These are phyloP conservation scores for Halictus ligatus DNA, from an alignment of 2,888 invertebrate species.

Conservation along the genomic window DNA sequence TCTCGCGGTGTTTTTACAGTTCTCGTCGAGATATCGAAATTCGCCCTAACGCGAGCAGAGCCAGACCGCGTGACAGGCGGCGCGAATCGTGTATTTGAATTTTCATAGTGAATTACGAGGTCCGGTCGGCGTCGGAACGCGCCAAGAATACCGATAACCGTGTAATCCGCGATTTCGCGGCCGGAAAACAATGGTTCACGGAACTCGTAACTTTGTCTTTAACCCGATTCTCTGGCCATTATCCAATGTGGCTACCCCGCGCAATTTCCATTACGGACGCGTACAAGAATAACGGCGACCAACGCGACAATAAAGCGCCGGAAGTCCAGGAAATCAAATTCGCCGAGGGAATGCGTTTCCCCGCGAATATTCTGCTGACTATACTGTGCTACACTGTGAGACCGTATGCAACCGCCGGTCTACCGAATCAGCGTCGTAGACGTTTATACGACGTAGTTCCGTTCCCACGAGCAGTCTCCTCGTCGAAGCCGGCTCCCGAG, in stretches of 20 bases:
- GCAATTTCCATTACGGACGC: conserved; percentile 63
- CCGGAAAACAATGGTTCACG: conserved; percentile 33
- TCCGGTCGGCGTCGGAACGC: not conserved
- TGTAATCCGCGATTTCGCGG: conserved; percentile 25
- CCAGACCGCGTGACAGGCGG: not conserved
- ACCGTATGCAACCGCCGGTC: not conserved
- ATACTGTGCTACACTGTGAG: conserved; percentile 24
- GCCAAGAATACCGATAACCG: conserved; percentile 29
- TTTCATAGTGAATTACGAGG: not conserved
- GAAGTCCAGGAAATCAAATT: conserved; percentile 69
- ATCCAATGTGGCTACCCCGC: conserved; percentile 51
- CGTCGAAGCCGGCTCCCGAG: not conserved
- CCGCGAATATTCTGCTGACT: conserved; percentile 48
- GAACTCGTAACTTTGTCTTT: conserved; percentile 61
- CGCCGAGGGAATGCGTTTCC: conserved; percentile 33
- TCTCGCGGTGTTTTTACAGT: not conserved
- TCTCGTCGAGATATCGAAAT: not conserved
- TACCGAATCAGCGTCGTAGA: conserved; percentile 13
- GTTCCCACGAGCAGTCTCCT: conserved; percentile 4
- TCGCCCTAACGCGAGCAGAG: not conserved
- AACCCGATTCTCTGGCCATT: conserved; percentile 63
- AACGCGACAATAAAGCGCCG: conserved; percentile 57
- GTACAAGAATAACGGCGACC: conserved; percentile 56
- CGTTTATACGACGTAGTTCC: conserved; percentile 14
- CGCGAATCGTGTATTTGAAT: not conserved